Base-by-base conservation (phyloP, 2,797 vertebrate species). In the Rhinogobio ventralis region DNA sequence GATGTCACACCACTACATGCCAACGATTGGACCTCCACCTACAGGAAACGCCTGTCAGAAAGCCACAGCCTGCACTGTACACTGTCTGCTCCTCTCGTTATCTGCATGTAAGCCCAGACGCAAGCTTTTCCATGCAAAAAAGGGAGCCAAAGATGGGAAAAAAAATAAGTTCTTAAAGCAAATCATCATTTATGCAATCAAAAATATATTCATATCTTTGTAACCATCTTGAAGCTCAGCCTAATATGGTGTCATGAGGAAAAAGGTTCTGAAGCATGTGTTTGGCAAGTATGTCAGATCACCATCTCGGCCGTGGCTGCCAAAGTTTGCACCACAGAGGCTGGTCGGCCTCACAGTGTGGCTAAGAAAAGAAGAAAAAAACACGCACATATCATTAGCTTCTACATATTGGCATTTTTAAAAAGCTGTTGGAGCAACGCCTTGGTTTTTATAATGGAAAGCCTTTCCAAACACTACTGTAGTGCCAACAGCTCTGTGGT, bases 281-380 rank as follows among this genome's bases (percentile, higher is more conserved):
- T 72, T 85, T 90, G 86, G 87, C 82, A 88, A 86, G 30, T 84
- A 67, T 80, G 66, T 88, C 7, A 14, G 88, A 91, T 39, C 84
- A 33, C 46, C 77, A 87, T 91, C 89, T 88, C 62, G 82, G 84
- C 75, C 53, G 30, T 76, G 83, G 81, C 64, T 88, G 88, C 85
- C 87, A 91, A 90, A 86, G 66, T 90, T 87, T 82, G 73, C 68
- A 13, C 83, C 72, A 81, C 83, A 83, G 45, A 82, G 64, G 46
- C 30, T 67, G 25, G 55, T 75, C 72, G 33, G 55, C 71, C 33
- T 49, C 25, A 67, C 30, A 78, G 51, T 23, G 14, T 2, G 30
- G 64, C 82, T 33, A 71, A 36, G 20, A 13, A n/a, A 64, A 79
- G 23, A 30, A 25, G 3, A 42, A 42, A 42, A 28, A 14, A n/a